Conservation (phyloP, 2,113 vertebrate species). For the Dicrurus megarhynchus region DNA sequence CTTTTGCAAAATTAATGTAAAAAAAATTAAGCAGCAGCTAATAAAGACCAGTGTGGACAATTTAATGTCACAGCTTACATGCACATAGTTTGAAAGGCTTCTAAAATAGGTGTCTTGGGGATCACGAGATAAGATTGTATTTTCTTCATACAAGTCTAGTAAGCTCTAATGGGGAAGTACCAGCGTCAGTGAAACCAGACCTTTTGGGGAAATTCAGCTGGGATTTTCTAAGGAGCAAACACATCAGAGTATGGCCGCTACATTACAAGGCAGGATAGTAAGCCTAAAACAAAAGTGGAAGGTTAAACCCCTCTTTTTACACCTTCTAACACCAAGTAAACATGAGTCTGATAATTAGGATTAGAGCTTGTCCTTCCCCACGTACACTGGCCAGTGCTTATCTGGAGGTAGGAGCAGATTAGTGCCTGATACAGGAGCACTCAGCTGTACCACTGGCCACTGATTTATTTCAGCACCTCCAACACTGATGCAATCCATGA, state of each 20-base stretch:
- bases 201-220: background rate
- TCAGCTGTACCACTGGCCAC: background rate
- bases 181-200: background rate
- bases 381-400: background rate
- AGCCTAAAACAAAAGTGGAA: background rate
- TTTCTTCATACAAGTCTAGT: background rate
- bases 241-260: background rate
- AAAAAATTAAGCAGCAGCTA: background rate
- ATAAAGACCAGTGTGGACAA: background rate
- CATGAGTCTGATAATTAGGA: background rate
- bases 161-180: background rate
- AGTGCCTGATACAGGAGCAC: background rate
- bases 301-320: background rate
- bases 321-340: background rate
- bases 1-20: background rate
- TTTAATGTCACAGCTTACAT: background rate
- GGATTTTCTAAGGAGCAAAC: background rate
- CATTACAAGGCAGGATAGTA: background rate
- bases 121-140: background rate
- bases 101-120: background rate
- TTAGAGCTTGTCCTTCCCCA: background rate
- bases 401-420: background rate
- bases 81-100: background rate
- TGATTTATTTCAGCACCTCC: background rate
- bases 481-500: background rate